phyloP scores from a whole-genome alignment of 2,113 vertebrate species.

The Gallinago paraguaiae region DNA sequence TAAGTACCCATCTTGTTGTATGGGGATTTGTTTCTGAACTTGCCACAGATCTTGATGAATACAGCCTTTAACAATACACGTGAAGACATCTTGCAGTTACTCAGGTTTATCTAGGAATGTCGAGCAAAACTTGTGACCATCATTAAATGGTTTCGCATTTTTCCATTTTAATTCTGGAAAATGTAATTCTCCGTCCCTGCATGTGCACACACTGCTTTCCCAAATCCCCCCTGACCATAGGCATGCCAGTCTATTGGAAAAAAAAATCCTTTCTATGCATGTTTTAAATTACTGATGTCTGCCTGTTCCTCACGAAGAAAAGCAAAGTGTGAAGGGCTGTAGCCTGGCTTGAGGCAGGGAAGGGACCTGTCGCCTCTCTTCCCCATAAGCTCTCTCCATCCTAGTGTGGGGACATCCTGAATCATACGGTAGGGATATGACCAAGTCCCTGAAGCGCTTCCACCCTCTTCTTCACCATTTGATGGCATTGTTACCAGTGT shows the following conservation, averaged over 20 bases:
- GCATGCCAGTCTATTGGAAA: not conserved
- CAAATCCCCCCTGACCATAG: not conserved
- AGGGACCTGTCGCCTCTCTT: not conserved
- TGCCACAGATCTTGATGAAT: not conserved
- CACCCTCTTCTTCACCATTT: not conserved
- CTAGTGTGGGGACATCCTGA: not conserved
- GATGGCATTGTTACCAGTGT: not conserved
- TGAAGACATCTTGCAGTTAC: not conserved
- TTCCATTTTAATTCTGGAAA: slow-evolving; percentile 2
- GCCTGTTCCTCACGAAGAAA: not conserved
- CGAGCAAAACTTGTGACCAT: not conserved
- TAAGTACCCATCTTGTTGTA: slow-evolving; percentile 34
- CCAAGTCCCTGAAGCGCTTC: not conserved
- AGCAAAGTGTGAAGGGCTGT: not conserved
- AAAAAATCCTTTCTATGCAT: not conserved
- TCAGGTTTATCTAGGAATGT: not conserved
- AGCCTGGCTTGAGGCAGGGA: not conserved
- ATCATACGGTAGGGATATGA: too few species aligned
- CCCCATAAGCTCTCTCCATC: not conserved
- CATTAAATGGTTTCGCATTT: not conserved
- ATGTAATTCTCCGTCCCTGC: not conserved
- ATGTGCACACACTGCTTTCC: not conserved
- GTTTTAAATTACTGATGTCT: not conserved
- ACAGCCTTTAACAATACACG: not conserved
- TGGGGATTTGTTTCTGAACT: slow-evolving; percentile 45